phyloP scores from a whole-genome alignment of 2,888 invertebrate species.

The Odontomyia ornata region DNA sequence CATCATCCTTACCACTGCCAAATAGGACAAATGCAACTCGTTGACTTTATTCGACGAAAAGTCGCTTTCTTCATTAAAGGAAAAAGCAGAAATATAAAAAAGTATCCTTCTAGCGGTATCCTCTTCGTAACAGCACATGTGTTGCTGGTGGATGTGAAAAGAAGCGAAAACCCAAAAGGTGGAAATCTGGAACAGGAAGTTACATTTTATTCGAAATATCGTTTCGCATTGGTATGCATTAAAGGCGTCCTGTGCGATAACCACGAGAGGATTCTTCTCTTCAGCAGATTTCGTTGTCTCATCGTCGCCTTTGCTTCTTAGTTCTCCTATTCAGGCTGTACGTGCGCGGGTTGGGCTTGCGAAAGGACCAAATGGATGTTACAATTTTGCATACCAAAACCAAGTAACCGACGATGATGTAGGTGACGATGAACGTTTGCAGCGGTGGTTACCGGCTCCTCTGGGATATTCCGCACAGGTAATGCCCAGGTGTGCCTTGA shows the following conservation, averaged over 20 bases:
- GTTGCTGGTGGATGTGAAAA: background rate
- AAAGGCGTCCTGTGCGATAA: background rate
- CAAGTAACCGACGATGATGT: background rate
- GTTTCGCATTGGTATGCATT: slow-evolving; percentile 40
- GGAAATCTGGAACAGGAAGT: slow-evolving; percentile 29
- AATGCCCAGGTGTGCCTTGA: slow-evolving; percentile 23
- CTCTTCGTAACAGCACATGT: background rate
- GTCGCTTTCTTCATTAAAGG: no score
- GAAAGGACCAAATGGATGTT: background rate
- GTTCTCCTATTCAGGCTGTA: background rate
- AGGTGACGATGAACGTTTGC: background rate
- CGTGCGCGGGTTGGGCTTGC: background rate
- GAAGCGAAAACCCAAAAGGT: background rate
- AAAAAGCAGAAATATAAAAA: background rate
- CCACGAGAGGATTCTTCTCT: slow-evolving; percentile 7
- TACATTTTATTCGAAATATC: slow-evolving; percentile 29
- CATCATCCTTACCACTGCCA: background rate
- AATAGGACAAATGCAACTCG: background rate
- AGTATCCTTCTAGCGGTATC: background rate
- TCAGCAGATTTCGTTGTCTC: background rate
- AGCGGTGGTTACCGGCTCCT: background rate
- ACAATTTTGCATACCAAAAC: slow-evolving; percentile 6
- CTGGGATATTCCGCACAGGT: background rate
- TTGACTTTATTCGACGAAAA: no score
- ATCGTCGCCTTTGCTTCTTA: background rate